Percentiles rank a stretch among this genome's conserved stretches.
These are phyloP conservation scores for Vicugna pacos DNA, from an alignment of 2,113 vertebrate genomes.

Conservation along the genomic window DNA sequence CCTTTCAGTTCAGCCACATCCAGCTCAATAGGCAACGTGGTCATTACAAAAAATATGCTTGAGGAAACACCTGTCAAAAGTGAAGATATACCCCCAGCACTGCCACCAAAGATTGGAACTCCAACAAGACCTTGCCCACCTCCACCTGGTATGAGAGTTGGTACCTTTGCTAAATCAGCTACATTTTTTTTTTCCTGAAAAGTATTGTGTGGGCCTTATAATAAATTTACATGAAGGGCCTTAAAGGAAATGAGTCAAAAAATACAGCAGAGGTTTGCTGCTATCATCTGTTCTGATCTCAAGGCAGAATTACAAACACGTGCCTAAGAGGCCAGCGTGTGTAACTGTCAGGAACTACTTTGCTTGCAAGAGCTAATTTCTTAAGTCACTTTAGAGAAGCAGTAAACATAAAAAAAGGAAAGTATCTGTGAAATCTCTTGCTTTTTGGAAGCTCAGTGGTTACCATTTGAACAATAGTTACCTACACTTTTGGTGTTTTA, in stretches of 20 bases:
- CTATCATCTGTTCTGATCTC: not conserved
- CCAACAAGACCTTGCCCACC: conserved; percentile 97
- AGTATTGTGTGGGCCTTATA: not conserved
- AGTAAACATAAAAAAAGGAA: not conserved
- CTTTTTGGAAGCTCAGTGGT: conserved; percentile 12
- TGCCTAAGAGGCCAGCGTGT: not conserved
- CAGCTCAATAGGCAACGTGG: conserved; percentile 73
- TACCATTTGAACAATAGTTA: conserved; percentile 43
- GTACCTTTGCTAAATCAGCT: conserved; percentile 45
- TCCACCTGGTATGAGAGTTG: conserved; percentile 92
- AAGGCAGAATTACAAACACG: not conserved
- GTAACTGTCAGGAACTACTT: not conserved
- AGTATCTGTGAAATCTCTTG: not conserved
- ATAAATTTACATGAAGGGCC: not conserved
- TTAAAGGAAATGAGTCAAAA: conserved; percentile 10
- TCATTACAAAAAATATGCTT: conserved; percentile 92
- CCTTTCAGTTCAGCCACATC: conserved; percentile 88
- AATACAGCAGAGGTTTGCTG: not conserved
- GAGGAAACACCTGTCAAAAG: conserved; percentile 89
- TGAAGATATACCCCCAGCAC: conserved; percentile 94
- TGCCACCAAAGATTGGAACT: conserved; percentile 97
- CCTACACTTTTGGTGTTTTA: not conserved
- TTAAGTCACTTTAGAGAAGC: conserved; percentile 26
- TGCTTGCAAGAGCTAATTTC: not conserved
- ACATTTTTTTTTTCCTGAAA: not conserved